Base-by-base conservation (phyloP, 2,888 invertebrate species). In the Cordylochernes scorpioides region DNA sequence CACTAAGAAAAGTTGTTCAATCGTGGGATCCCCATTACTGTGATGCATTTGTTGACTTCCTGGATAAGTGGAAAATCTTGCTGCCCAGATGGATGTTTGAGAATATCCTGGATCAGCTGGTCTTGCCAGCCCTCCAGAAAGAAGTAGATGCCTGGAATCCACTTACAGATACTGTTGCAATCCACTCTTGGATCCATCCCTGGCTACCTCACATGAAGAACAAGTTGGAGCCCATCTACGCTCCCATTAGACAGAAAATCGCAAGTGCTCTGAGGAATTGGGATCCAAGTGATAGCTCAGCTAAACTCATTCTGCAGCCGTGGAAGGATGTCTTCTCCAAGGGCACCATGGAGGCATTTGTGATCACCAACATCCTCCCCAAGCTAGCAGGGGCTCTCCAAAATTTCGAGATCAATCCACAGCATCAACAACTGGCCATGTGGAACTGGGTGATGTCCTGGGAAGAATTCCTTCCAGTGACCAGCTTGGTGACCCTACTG, bases 401-500 rank as follows among this genome's bases (percentile, higher is more conserved):
- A 9, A 63, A 65, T 33, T 57, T 72, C 29, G 55, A 64, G 3
- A 68, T 73, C 29, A 70, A 70, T 54, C 72, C 72, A 12, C 61
- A 67, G 42, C 67, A 68, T 39, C 72, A 73, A 46, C 64, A 67
- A 45, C 52, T 71, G 69, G 84, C 84, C 48, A 67, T 71, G 0
- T 88, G 88, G 86, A 64, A 73, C 42, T 88, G 84, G 73, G 77
- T 88, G 16, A 74, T 82, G 62, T 71, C 77, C 35, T 97, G 97
- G 97, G 59, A 66, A 39, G 78, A 78, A 40, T 56, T 94, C 47
- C 57, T 88, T 25, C 74, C 82, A 1, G 53, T 67, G 0, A 62
- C 68, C 1, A 64, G 68, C 10, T 66, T 91, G 59, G 73, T 71
- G 0, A 64, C 68, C 16, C 51, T 94, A 5, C 61, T 97, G 5